Base-by-base conservation (phyloP, 2,888 invertebrate genomes). In the Platycheirus albimanus region DNA sequence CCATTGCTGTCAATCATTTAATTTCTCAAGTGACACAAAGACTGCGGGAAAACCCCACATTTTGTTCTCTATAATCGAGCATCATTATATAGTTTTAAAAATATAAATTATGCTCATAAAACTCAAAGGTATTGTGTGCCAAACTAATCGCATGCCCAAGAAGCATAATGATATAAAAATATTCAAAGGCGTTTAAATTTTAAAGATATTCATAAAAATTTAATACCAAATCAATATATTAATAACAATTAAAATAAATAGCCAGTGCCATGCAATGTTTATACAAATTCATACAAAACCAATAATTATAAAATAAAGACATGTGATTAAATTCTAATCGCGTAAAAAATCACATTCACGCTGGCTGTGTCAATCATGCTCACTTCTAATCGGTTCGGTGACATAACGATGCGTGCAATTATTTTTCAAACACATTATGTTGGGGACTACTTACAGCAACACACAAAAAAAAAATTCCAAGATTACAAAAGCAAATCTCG, bases 201-300 rank as follows among this genome's bases (percentile, higher is more conserved):
- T 3, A 28, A 54, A n/a, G n/a, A n/a, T n/a, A n/a, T n/a, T 36
- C 20, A 38, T 54, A 36, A 77, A 77, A 69, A 51, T 13, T 28
- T 56, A 77, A 67, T 67, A 36, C 33, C 24, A 67, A 83, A 77
- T 72, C 66, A 77, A 83, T 83, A 67, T 76, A 24, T 51, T 47
- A 28, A 66, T 43, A 69, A 47, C 63, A 67, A 74, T 61, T 63
- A 66, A 56, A 80, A 56, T 28, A 64, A 70, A 76, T 67, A 33
- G 30, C 20, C 1, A 7, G 11, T 77, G 54, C 15, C 72, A 49
- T 83, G 63, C 43, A 63, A 63, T 20, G 67, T 19, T 8, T 54
- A 61, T n/a, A 19, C 1, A 8, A 45, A 54, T 71, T 24, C 45
- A 70, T 56, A 74, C 74, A 49, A 76, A 41, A 38, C 64, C 24